phyloP scores from a whole-genome alignment of 2,797 vertebrate genomes.

The Syngnathus acus region DNA sequence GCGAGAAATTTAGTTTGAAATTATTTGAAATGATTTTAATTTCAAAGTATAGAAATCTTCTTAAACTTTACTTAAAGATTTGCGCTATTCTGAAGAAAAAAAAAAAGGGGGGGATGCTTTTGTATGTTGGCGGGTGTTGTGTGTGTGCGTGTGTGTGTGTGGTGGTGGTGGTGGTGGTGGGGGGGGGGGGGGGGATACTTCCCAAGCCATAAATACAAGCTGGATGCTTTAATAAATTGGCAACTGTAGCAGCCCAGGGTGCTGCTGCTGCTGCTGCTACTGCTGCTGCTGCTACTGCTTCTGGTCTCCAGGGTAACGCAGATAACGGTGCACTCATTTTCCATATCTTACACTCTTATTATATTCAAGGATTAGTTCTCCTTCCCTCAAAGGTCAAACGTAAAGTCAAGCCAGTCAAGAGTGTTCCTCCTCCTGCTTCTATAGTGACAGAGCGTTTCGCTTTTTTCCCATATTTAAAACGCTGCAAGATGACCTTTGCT shows the following conservation, averaged over 20 bases:
- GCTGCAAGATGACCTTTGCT: constrained; percentile 41
- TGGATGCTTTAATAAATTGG: constrained; percentile 85
- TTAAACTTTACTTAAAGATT: background rate
- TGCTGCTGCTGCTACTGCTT: constrained; percentile 79
- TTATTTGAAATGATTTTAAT: background rate
- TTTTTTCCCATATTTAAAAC: constrained; percentile 30
- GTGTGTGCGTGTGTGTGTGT: too few species aligned
- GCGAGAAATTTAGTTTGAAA: background rate
- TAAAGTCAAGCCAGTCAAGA: constrained; percentile 86
- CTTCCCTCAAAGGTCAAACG: constrained; percentile 93
- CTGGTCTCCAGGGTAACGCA: constrained; percentile 93
- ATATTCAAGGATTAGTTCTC: constrained; percentile 96
- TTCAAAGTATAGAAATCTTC: background rate
- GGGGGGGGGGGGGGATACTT: background rate
- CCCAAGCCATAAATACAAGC: constrained; percentile 85
- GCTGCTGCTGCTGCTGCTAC: constrained; percentile 61
- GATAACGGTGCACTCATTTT: constrained; percentile 91
- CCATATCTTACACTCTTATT: constrained; percentile 95
- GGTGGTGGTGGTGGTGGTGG: too few species aligned
- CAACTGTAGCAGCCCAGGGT: constrained; percentile 68
- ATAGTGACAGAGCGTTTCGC: constrained; percentile 45
- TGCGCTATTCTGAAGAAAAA: background rate
- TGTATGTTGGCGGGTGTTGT: background rate
- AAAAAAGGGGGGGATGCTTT: background rate
- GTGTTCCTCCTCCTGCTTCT: constrained; percentile 47